Percentiles rank a stretch among this genome's conserved stretches.
phyloP scores from a whole-genome alignment of 2,797 vertebrate species.

The Sciaenops ocellatus region DNA sequence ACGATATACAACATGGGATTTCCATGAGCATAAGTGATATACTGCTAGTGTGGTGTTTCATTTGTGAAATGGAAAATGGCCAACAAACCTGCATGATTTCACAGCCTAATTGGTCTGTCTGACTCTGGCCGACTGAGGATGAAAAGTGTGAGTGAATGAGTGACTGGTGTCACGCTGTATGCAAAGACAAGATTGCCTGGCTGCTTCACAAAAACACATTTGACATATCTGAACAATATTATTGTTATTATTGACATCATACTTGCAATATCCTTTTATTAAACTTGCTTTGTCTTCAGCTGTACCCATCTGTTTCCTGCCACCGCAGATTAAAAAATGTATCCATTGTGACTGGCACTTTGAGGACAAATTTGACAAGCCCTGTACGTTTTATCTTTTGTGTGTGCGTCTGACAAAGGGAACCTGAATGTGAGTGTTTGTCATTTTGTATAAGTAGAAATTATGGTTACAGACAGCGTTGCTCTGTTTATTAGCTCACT shows the following conservation, averaged over 20 bases:
- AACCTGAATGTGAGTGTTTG: conserved; percentile 14
- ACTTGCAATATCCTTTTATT: conserved; percentile 18
- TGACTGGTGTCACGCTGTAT: conserved; percentile 7
- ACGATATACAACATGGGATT: conserved; percentile 51
- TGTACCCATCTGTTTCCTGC: conserved; percentile 46
- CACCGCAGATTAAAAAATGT: conserved; percentile 86
- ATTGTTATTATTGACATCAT: conserved; percentile 20
- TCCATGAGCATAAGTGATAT: conserved; percentile 49
- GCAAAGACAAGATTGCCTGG: conserved; percentile 10
- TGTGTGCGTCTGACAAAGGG: conserved; percentile 20
- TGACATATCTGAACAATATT: conserved; percentile 12
- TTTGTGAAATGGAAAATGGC: conserved; percentile 28
- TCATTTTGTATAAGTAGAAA: conserved; percentile 15
- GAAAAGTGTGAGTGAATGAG: conserved; percentile 69
- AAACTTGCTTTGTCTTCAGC: conserved; percentile 41
- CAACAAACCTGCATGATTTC: conserved; percentile 3
- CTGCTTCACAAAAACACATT: conserved; percentile 22
- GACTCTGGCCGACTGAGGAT: conserved; percentile 70
- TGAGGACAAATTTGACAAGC: conserved; percentile 87
- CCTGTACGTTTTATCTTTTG: conserved; percentile 74
- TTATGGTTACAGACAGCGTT: conserved; percentile 1
- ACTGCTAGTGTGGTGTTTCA: conserved; percentile 35
- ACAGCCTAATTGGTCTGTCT: conserved; percentile 23
- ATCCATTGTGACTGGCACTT: conserved; percentile 89
- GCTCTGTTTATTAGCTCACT: conserved; percentile 2